Evolutionary conservation across 2,797 vertebrate genomes (phyloP).

Genomic region (Centropyge bicolor): DNA sequence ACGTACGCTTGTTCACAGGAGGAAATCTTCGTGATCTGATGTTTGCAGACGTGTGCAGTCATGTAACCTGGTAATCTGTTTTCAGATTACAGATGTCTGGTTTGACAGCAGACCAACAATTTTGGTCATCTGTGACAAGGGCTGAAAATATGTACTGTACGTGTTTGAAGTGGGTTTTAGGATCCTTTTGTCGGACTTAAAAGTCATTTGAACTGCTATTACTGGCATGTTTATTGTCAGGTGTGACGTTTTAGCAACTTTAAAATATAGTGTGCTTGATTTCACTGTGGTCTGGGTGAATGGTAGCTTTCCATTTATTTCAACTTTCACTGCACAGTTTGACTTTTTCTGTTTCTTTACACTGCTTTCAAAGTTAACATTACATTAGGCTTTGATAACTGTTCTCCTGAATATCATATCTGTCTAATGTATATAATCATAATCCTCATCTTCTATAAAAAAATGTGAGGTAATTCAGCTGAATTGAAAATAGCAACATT

Average conservation of each 20-base stretch:
- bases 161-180: slow-evolving; percentile 25
- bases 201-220: slow-evolving; percentile 3
- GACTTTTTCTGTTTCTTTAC: neutral
- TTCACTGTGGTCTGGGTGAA: neutral
- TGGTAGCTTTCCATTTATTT: neutral
- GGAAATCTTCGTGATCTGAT: slow-evolving; percentile 58
- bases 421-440: neutral
- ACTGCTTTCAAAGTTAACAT: slow-evolving; percentile 1
- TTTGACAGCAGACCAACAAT: slow-evolving; percentile 71
- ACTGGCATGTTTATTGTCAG: slow-evolving; percentile 1
- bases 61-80: slow-evolving; percentile 64
- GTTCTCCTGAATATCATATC: neutral
- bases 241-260: neutral
- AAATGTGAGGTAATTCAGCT: neutral
- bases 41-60: slow-evolving; percentile 71
- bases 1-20: slow-evolving; percentile 12
- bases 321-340: neutral
- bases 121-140: slow-evolving; percentile 49
- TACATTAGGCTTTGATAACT: neutral
- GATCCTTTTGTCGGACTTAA: neutral
- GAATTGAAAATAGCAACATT: neutral
- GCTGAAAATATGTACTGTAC: slow-evolving; percentile 38
- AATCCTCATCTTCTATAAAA: neutral
- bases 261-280: neutral
- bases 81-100: slow-evolving; percentile 68